These are phyloP conservation scores for Phyllotis vaccarum DNA, from an alignment of 2,797 vertebrate species.

Conservation along the genomic window DNA sequence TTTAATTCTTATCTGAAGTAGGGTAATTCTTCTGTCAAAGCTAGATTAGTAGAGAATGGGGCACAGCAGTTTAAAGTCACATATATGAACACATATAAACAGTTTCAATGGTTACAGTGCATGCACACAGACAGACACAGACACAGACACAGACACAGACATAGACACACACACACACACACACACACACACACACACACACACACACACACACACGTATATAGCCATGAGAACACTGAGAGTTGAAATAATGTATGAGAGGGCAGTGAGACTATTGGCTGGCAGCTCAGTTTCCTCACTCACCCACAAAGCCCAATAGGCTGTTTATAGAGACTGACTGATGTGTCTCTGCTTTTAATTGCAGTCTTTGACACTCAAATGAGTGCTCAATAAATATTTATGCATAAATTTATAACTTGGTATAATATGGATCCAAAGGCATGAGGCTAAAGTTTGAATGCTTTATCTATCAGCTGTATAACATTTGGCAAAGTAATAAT, in stretches of 20 bases:
- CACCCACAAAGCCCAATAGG: background rate
- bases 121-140: background rate
- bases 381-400: background rate
- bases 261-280: background rate
- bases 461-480: background rate
- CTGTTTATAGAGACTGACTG: background rate
- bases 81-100: background rate
- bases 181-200: background rate
- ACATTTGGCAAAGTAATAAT: background rate
- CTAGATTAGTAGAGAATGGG: background rate
- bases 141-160: background rate
- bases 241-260: background rate
- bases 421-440: background rate
- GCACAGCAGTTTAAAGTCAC: background rate
- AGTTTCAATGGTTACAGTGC: background rate
- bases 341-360: background rate
- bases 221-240: background rate
- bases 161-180: background rate
- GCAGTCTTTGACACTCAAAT: background rate
- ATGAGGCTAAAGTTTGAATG: background rate
- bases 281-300: background rate
- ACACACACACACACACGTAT: background rate
- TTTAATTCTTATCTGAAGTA: background rate
- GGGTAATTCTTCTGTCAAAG: background rate
- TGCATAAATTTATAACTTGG: background rate